Evolutionary conservation across 2,113 vertebrate genomes (phyloP), one percentile per base, ranked within the genome.

Genomic region (Catagonus wagneri): DNA sequence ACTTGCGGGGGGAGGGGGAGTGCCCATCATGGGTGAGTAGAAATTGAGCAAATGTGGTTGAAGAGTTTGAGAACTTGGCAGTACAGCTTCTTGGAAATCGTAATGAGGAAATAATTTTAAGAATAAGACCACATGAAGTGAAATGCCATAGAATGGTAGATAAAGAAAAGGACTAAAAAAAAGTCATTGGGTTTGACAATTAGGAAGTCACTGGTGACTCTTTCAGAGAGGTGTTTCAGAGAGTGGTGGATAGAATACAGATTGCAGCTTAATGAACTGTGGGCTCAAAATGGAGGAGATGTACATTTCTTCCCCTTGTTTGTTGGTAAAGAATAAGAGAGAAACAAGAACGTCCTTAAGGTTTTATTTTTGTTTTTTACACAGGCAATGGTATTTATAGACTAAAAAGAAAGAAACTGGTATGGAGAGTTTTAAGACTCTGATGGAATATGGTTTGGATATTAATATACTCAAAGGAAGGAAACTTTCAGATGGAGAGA

Each of bases 401-500:
- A 88, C 36, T n/a, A 72, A 96, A 92, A 92, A 75, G 90, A 93
- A 96, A 94, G 63, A 86, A 65, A 78, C 17, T 84, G 68, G 23
- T 72, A 71, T 80, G 80, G 34, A 90, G 65, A 96, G 75, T 71
- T 95, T 87, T 80, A 83, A 94, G 54, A 71, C 84, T 96, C 89
- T 89, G 84, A 84, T 94, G 85, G 81, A 80, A 85, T 83, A 83
- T 90, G 75, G 56, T 96, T 96, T 75, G 25, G 80, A 84, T 93
- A 92, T 95, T 92, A 97, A 94, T 96, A 90, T 84, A 83, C 44
- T 54, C 71, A 89, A 92, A 92, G 93, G 91, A 96, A 96, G 84
- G 87, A 97, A 97, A 80, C 44, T 78, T 92, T 95, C 88, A 96
- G 96, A 96, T 86, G 68, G 63, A 96, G 58, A 92, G 93, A 96